Percentiles rank a stretch among this genome's conserved stretches.
Evolutionary conservation across 2,888 invertebrate genomes (phyloP).

Genomic region (Sinohyriopsis cumingii): DNA sequence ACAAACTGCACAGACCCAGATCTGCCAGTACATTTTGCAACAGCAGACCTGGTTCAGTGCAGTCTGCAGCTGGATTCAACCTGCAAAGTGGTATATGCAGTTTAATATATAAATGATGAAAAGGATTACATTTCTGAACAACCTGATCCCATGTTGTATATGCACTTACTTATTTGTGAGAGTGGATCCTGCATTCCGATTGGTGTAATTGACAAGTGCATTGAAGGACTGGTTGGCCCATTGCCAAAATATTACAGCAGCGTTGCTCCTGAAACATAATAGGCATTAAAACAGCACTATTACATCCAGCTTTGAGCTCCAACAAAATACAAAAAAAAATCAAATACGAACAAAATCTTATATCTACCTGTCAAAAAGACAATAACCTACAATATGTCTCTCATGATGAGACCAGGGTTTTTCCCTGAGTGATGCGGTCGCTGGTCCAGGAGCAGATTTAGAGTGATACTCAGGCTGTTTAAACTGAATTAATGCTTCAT

Average conservation of each 20-base stretch:
- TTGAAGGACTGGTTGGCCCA: conserved; percentile 99
- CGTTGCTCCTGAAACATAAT: conserved; percentile 79
- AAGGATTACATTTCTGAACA: not conserved
- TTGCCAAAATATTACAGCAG: conserved; percentile 97
- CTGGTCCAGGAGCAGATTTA: too few relatives aligned
- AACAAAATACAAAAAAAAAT: not conserved
- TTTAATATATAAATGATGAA: not conserved
- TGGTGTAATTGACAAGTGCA: conserved; percentile 98
- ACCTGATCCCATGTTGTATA: not conserved
- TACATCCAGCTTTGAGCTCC: not conserved
- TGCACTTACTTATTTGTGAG: conserved; percentile 52
- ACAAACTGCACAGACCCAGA: too few relatives aligned
- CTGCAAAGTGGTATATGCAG: not conserved
- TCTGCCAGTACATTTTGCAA: too few relatives aligned
- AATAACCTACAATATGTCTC: not conserved
- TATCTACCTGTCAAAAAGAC: too few relatives aligned
- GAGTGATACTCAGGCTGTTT: too few relatives aligned
- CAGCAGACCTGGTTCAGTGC: too few relatives aligned
- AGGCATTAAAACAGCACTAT: not conserved
- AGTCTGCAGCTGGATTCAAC: not conserved
- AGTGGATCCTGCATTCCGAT: conserved; percentile 78
- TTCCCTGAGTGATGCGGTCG: too few relatives aligned
- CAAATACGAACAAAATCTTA: not conserved
- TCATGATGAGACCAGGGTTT: not conserved
- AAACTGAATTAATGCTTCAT: too few relatives aligned